Base-by-base conservation (phyloP, 2,888 invertebrate species). In the Zootermopsis nevadensis region DNA sequence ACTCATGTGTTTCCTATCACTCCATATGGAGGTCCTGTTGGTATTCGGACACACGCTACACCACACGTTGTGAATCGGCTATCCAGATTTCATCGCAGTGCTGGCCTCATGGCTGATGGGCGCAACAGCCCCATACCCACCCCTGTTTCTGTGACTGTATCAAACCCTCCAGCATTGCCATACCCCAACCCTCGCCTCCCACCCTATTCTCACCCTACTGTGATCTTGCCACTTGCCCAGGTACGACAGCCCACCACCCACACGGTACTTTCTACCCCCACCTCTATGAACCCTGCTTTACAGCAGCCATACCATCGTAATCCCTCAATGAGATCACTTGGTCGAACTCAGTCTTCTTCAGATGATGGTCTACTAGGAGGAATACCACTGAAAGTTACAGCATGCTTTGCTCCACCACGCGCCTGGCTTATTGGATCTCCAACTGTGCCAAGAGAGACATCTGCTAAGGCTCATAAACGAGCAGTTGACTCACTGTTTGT, bases 1-100 rank as follows among this genome's bases (percentile, higher is more conserved):
- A 98, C 98, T 48, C 99, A 99, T 90, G 95, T 99, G 86, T 99
- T 99, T 91, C 98, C 99, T 19, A 93, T 99, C 79, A 97, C 97
- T 27, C 97, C 99, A 30, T 99, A 99, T 89, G 99, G 99, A 86
- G 98, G 99, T 80, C 92, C 95, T 82, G 94, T 97, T 85, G 97
- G 96, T 83, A 95, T 97, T 82, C 93, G 99, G 86, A 99, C 99
- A 1, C 99, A 99, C 91, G 95, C 96, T n/a, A 95, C 96, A 84
- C 94, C 96, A 84, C 95, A 97, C 88, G 97, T 98, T 86, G 98
- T 98, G 84, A 98, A 99, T 91, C 93, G 97, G 86, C 92, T 98
- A 88, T 98, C 98, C 86, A 93, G 97, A 87, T 99, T 98, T 92
- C 98, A 99, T 89, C 94, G 98, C 87, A 98, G 98, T 86, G 99